These are phyloP conservation scores for Phalera bucephala DNA, from an alignment of 2,888 invertebrate species.

Conservation along the genomic window DNA sequence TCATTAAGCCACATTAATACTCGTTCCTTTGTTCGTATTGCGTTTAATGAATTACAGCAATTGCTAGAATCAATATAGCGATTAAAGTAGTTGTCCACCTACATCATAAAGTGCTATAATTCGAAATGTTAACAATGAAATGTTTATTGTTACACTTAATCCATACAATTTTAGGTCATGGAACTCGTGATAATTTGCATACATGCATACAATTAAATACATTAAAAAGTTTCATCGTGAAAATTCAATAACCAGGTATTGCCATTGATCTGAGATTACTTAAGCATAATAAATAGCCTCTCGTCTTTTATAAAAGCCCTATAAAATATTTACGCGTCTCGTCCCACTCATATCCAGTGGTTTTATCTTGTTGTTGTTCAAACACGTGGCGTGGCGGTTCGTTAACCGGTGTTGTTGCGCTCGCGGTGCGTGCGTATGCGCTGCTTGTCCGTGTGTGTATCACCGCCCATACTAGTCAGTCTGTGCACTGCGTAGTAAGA, in stretches of 20 bases:
- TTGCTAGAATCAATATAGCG: neutral
- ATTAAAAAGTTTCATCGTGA: too few relatives aligned
- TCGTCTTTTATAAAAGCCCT: neutral
- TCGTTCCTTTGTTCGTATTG: neutral
- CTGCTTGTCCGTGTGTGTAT: constrained; percentile 14
- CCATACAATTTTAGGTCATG: neutral
- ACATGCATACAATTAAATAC: too few relatives aligned
- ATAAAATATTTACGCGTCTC: constrained; percentile 2
- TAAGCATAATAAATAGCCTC: too few relatives aligned
- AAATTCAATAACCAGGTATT: too few relatives aligned
- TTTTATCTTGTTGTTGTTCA: constrained; percentile 47
- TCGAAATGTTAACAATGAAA: neutral
- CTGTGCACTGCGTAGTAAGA: constrained; percentile 14
- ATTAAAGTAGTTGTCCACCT: neutral
- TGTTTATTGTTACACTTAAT: too few relatives aligned
- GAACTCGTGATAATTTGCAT: too few relatives aligned
- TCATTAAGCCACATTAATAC: too few relatives aligned
- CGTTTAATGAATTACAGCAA: neutral
- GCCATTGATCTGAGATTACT: too few relatives aligned
- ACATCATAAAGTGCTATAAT: neutral
- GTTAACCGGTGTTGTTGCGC: constrained; percentile 54
- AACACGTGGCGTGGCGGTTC: constrained; percentile 62
- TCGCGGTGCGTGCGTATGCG: constrained; percentile 35
- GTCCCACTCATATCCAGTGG: constrained; percentile 13
- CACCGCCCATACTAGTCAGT: constrained; percentile 2